phyloP scores from a whole-genome alignment of 1,140 invertebrate species.

The Brachionus sp. region DNA sequence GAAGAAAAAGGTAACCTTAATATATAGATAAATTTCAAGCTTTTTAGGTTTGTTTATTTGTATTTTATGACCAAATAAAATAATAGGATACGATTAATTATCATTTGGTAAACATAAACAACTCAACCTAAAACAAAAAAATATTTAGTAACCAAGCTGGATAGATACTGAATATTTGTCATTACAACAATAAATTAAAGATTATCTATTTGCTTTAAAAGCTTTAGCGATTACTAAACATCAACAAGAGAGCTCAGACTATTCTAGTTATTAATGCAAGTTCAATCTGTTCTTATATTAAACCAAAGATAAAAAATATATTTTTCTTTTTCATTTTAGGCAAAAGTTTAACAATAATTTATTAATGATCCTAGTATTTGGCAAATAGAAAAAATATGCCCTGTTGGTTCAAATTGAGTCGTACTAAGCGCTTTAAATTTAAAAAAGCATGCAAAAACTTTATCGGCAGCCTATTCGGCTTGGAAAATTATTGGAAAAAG shows the following conservation, averaged over 20 bases:
- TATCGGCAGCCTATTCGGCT: not conserved
- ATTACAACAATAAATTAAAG: slow-evolving; percentile 29
- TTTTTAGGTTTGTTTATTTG: not conserved
- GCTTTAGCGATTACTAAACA: slow-evolving; percentile 2
- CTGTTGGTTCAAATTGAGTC: slow-evolving; percentile 26
- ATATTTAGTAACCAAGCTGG: not conserved
- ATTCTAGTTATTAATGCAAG: slow-evolving; percentile 7
- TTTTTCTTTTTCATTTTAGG: not conserved
- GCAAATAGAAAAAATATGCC: slow-evolving; percentile 5
- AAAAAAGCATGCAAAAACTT: slow-evolving; percentile 34
- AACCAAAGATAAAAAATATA: not conserved
- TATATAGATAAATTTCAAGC: not conserved
- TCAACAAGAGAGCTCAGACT: slow-evolving; percentile 29
- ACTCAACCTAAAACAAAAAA: not conserved
- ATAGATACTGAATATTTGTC: not conserved
- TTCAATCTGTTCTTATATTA: slow-evolving; percentile 15
- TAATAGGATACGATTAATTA: slow-evolving; percentile 29
- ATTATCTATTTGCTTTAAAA: slow-evolving; percentile 18
- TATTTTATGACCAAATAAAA: slow-evolving; percentile 22
- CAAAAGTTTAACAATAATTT: not conserved
- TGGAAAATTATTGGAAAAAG: slow-evolving; percentile 19
- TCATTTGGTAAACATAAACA: not conserved
- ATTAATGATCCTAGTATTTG: not conserved
- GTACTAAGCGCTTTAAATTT: slow-evolving; percentile 17
- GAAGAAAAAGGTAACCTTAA: slow-evolving; percentile 18